Evolutionary conservation across 2,888 invertebrate genomes (phyloP).

Genomic region (Troglohyphantes excavatus): DNA sequence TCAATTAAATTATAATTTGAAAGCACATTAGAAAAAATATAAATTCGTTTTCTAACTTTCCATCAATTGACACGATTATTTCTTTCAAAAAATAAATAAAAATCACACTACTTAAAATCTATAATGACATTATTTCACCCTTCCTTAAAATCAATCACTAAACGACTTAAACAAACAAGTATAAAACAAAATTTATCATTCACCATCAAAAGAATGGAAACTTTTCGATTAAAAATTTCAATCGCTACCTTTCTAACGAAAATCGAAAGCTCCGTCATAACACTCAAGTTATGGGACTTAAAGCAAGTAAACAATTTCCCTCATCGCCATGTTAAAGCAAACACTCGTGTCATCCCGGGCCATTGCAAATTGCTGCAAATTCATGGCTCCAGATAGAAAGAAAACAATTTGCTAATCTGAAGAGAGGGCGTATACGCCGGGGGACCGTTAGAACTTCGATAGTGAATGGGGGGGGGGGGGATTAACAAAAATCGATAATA

Average conservation of each 20-base stretch:
- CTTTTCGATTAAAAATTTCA: constrained; percentile 11
- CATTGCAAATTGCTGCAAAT: constrained; percentile 31
- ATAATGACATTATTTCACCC: too few species aligned
- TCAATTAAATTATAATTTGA: too few species aligned
- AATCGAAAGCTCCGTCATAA: constrained; percentile 31
- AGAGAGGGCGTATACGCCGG: neutral
- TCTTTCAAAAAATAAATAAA: too few species aligned
- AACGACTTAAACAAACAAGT: too few species aligned
- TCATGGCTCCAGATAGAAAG: constrained; percentile 16
- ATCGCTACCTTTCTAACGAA: neutral
- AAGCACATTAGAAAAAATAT: too few species aligned
- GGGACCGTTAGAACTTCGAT: neutral
- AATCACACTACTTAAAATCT: too few species aligned
- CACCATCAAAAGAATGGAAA: neutral
- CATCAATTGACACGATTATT: too few species aligned
- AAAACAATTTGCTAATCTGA: constrained; percentile 45
- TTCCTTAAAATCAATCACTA: too few species aligned
- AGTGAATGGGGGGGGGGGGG: neutral
- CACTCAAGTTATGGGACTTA: neutral
- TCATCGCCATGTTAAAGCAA: constrained; percentile 4
- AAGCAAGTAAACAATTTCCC: constrained; percentile 4
- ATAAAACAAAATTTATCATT: too few species aligned
- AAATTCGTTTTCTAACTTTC: too few species aligned
- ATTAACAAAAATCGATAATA: constrained; percentile 49
- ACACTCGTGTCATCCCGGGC: neutral